Base-by-base conservation (phyloP, 2,888 invertebrate genomes). In the Gymnosoma rotundatum region DNA sequence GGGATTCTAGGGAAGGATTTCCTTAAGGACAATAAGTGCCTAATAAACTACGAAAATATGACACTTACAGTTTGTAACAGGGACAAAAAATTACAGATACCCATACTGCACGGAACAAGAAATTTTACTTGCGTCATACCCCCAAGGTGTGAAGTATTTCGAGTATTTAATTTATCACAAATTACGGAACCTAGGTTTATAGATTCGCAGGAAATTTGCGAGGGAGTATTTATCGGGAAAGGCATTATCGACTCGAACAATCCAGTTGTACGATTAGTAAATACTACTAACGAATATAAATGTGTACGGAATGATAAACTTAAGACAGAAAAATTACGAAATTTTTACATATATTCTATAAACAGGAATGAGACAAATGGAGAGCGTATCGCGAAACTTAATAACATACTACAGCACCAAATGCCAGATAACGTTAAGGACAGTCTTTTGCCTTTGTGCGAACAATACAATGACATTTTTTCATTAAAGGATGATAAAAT, bases 121-220 rank as follows among this genome's bases (percentile, higher is more conserved):
- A 42, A 58, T n/a, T 58, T 25, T 66, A 42, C 38, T 38, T 61
- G 61, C 14, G n/a, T 74, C 42, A 25, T 74, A 1, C 69, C 54
- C 25, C 78, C 63, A 0, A 21, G 78, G 12, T 60, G 69, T 32
- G 69, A 78, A 38, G 78, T 69, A 7, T 25, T 76, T 38, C n/a
- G 20, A 67, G 18, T 21, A 16, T 76, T 67, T 60, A 50, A 50
- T 14, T 38, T 76, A 8, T 5, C 25, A 1, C 14, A 52, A 5
- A 4, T 58, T 14, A 38, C 0, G n/a, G 60, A 67, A 60, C 60
- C 67, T 10, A 50, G 60, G 50, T 76, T 67, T 38, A 48, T 76
- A 0, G 60, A 76, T 36, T 67, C 36, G 0, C 76, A 76, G 21
- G 67, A 76, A 67, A 6, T 76, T 42, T 16, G 5, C 0, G 36